phyloP scores from a whole-genome alignment of 2,113 vertebrate genomes.

The Odontesthes bonariensis region DNA sequence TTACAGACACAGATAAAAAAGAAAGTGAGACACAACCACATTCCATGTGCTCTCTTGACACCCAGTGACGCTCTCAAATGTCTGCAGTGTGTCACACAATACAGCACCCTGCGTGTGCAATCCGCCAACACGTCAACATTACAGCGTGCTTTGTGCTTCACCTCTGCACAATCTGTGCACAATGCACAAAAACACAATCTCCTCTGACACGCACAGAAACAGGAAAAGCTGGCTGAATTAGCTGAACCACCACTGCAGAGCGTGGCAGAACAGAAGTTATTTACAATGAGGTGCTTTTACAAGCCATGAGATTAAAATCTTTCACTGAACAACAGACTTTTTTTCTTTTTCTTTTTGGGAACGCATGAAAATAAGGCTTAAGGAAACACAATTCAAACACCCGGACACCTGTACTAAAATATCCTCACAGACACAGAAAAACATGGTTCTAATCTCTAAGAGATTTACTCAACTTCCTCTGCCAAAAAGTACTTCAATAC shows the following conservation, averaged over 20 bases:
- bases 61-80: not conserved
- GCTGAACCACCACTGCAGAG: not conserved
- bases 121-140: constrained; percentile 18
- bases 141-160: constrained; percentile 5
- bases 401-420: constrained; percentile 19
- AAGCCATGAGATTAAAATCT: constrained; percentile 30
- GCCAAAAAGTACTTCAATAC: not conserved
- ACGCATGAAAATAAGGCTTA: constrained; percentile 52
- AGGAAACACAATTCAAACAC: constrained; percentile 25
- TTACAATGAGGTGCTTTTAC: constrained; percentile 38
- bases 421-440: not conserved
- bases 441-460: not conserved
- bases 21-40: not conserved
- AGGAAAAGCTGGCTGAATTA: constrained; percentile 48
- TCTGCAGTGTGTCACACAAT: constrained; percentile 8
- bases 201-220: constrained; percentile 14
- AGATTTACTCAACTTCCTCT: not conserved
- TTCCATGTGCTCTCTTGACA: not conserved
- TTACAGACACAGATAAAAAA: not conserved
- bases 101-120: not conserved
- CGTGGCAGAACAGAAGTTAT: constrained; percentile 34
- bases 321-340: constrained; percentile 44
- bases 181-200: constrained; percentile 2
- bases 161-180: constrained; percentile 4
- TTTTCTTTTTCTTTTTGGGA: constrained; percentile 3